A percentile compares a stretch with the other conserved stretches of the same genome.
Conservation (phyloP, 2,888 invertebrate genomes). For the Cataglyphis rosenhaueri region DNA sequence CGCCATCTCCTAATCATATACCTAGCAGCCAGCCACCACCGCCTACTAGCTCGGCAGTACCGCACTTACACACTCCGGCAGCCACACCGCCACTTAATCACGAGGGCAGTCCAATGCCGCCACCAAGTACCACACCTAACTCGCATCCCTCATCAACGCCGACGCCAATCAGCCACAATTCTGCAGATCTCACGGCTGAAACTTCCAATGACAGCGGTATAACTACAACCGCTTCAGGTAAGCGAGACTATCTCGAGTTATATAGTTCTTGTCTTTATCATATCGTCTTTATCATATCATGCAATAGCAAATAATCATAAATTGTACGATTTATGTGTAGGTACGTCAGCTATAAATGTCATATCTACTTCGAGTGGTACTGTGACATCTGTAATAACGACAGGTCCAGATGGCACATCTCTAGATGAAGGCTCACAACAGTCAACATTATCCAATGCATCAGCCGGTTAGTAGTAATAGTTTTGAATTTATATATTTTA, state of each 20-base stretch:
- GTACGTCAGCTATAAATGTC: constrained; percentile 84
- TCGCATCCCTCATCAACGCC: constrained; percentile 83
- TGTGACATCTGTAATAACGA: constrained; percentile 95
- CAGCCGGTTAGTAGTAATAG: constrained; percentile 90
- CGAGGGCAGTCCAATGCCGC: constrained; percentile 86
- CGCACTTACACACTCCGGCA: constrained; percentile 79
- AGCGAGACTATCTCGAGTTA: constrained; percentile 42
- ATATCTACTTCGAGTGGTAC: constrained; percentile 87
- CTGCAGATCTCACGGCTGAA: constrained; percentile 82
- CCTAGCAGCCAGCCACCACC: constrained; percentile 76
- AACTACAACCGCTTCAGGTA: constrained; percentile 88
- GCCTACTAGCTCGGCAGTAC: constrained; percentile 76
- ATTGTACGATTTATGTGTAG: constrained; percentile 65
- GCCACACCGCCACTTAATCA: constrained; percentile 83
- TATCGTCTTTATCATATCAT: not conserved
- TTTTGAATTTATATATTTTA: not conserved
- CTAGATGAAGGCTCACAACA: constrained; percentile 97
- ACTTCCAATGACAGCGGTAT: constrained; percentile 87
- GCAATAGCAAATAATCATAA: not conserved
- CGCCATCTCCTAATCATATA: constrained; percentile 87
- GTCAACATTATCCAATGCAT: constrained; percentile 96
- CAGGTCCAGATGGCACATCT: constrained; percentile 95
- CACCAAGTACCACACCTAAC: constrained; percentile 87
- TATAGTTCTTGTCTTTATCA: not conserved
- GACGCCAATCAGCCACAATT: constrained; percentile 80